Percentiles rank a stretch among this genome's conserved stretches.
These are phyloP conservation scores for Octopus sinensis DNA, from an alignment of 1,140 invertebrate species.

Conservation along the genomic window DNA sequence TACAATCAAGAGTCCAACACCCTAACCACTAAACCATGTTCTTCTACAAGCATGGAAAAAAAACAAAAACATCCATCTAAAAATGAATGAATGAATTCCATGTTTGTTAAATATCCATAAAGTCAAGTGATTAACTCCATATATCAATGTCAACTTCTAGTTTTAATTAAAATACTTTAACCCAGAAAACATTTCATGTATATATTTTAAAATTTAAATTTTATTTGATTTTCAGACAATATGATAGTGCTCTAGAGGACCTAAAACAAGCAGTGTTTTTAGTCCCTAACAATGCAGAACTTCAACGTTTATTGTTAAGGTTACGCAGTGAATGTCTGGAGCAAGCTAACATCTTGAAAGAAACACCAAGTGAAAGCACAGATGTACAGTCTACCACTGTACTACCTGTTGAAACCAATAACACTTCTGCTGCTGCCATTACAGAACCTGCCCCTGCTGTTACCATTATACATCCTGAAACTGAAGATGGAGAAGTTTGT, in stretches of 20 bases:
- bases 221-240: slow-evolving; percentile 53
- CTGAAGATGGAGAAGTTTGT: not conserved
- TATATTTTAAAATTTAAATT: not conserved
- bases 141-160: not conserved
- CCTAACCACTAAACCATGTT: too few species aligned
- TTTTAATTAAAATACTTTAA: not conserved
- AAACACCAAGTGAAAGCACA: too few species aligned
- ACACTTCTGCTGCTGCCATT: not conserved
- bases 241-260: slow-evolving; percentile 67
- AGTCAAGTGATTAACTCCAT: not conserved
- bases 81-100: not conserved
- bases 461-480: not conserved
- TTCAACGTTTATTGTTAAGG: slow-evolving; percentile 66
- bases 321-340: slow-evolving; percentile 65
- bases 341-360: slow-evolving; percentile 45
- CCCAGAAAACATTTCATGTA: not conserved
- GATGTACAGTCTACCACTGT: not conserved
- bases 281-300: slow-evolving; percentile 67
- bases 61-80: too few species aligned
- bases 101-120: not conserved
- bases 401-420: not conserved
- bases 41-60: too few species aligned
- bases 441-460: not conserved
- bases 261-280: slow-evolving; percentile 69
- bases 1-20: too few species aligned